Conservation (phyloP, 37 sponge, comb jelly and placozoan genomes). For the Dysidea cf. avara region DNA sequence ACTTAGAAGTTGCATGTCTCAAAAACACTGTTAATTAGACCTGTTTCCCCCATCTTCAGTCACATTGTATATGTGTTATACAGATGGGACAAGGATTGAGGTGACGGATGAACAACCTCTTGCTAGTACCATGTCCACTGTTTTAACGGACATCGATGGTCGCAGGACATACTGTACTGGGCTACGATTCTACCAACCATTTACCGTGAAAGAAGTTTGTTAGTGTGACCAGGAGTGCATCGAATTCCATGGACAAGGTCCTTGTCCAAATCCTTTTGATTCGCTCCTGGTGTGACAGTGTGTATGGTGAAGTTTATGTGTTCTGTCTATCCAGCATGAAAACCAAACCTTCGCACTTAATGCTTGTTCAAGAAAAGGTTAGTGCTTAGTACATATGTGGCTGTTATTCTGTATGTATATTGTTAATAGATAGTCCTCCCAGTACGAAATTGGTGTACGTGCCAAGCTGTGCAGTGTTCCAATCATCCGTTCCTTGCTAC, state of each 20-base stretch:
- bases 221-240: too few relatives aligned
- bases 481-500: conserved; percentile 58
- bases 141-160: conserved; percentile 48
- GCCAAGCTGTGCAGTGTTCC: conserved; percentile 48
- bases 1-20: too few relatives aligned
- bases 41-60: too few relatives aligned
- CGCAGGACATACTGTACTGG: conserved; percentile 24
- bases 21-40: too few relatives aligned
- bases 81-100: too few relatives aligned
- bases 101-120: too few relatives aligned
- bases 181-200: conserved; percentile 50
- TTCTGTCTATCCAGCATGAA: too few relatives aligned
- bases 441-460: conserved; percentile 42
- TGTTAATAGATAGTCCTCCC: neutral
- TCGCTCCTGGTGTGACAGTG: neutral
- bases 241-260: too few relatives aligned
- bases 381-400: conserved; percentile 4
- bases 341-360: too few relatives aligned
- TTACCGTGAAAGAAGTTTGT: conserved; percentile 42
- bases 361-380: too few relatives aligned
- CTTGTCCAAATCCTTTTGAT: too few relatives aligned
- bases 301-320: neutral
- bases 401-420: neutral
- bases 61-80: too few relatives aligned
- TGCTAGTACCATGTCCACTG: conserved; percentile 39